Evolutionary conservation across 92 coral and sea anemone species (phyloP).

Genomic region (Zoanthus sansibaricus): DNA sequence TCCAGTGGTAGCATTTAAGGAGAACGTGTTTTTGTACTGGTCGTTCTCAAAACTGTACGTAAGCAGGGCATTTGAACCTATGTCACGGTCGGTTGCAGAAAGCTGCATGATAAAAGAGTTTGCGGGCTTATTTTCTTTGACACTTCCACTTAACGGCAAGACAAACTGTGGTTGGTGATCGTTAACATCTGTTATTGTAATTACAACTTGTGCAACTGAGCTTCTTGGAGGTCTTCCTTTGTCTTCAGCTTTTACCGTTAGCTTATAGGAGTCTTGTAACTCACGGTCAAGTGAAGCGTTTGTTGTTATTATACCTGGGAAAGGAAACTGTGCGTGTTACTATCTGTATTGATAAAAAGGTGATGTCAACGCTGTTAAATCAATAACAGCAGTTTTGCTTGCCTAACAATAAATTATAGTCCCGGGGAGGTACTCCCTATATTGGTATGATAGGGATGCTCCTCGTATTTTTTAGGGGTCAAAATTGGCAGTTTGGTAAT

Average conservation of each 20-base stretch:
- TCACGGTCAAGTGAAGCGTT: conserved; percentile 79
- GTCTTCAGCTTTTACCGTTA: conserved; percentile 76
- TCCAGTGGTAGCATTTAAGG: conserved; percentile 70
- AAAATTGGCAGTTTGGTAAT: no score
- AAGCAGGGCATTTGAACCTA: conserved; percentile 76
- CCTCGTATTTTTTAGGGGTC: no score
- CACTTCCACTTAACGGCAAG: conserved; percentile 70
- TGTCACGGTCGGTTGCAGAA: conserved; percentile 83
- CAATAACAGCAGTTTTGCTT: no score
- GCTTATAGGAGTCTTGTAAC: conserved; percentile 53
- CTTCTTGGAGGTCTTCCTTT: conserved; percentile 68
- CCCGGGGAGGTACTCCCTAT: no score
- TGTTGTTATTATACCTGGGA: conserved; percentile 80
- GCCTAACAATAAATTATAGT: no score
- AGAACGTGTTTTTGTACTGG: conserved; percentile 68
- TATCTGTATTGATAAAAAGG: not conserved
- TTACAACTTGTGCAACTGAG: conserved; percentile 62
- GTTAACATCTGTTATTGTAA: conserved; percentile 82
- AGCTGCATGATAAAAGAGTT: conserved; percentile 80
- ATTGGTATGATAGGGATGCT: no score
- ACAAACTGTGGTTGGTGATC: conserved; percentile 83
- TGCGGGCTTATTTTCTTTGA: conserved; percentile 79
- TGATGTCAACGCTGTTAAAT: no score
- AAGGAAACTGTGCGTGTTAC: not conserved
- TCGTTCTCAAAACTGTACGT: conserved; percentile 61